Evolutionary conservation across 2,888 invertebrate species (phyloP), one percentile per base, ranked within the genome.

Genomic region (Synanthedon formicaeformis): DNA sequence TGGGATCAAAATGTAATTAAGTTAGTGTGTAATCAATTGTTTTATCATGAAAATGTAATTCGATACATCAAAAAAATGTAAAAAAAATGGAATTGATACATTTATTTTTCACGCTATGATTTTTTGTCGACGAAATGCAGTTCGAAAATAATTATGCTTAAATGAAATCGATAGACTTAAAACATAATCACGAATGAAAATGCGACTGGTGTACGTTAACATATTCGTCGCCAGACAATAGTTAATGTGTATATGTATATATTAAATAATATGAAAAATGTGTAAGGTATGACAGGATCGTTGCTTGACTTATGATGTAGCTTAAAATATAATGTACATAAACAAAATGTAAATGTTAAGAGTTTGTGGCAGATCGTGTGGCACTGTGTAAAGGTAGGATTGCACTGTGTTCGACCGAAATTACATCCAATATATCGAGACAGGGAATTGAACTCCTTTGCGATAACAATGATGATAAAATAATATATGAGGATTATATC

Each of bases 1-100:
- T 81, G 86, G 86, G 86, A 86, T 78, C 86, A 86, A 87, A 34
- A 78, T 84, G 81, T 68, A 66, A 64, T 75, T 84, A 83, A 81
- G 81, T 80, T 78, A 81, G 75, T 68, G 64, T 75, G 34, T 50
- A 50, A 27, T n/a, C n/a, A n/a, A n/a, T 50, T 40, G 71, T 65
- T 65, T 69, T 61, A 61, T 60, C 55, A 41, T 23, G 16, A 45
- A 34, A 34, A 34, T 34, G 34, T 45, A 13, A 45, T 45, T 45
- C 11, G 45, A 34, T 10, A 0, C 45, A 45, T 45, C 3, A 45
- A 45, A 14, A 13, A 41, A 41, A 6, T n/a, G 41, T 13, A n/a
- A 41, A n/a, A 12, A 8, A 14, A 45, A 13, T 14, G 45, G 45
- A 45, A 45, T 45, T 45, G 45, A 45, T 45, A 18, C 45, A 8